Evolutionary conservation across 2,888 invertebrate genomes (phyloP), one percentile per base, ranked within the genome.

Genomic region (Acronicta aceris): DNA sequence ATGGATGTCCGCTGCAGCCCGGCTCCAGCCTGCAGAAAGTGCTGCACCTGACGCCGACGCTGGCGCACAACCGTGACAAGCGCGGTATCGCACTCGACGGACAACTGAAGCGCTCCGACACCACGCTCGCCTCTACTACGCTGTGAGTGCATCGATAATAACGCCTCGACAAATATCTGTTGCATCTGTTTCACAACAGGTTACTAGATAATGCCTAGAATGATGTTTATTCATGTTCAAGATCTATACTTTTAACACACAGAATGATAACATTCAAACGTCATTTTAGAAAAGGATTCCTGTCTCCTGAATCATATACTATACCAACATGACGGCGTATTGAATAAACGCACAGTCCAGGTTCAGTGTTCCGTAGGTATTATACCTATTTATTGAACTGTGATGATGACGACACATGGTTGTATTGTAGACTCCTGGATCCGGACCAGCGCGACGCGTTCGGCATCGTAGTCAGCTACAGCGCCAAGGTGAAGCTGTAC

Each of bases 391-490:
- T 1, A 33, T 9, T 36, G 13, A 13, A 36, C 13, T 3, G 13
- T n/a, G 13, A n/a, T 6, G 6, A 38, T n/a, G 38, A 38, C 13
- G 38, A n/a, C 4, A 36, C 16, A 15, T 17, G 16, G n/a, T 47
- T 10, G 13, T 13, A 16, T 36, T 30, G 8, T 77, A 95, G 94
- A 56, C 61, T 95, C 72, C 78, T 95, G 85, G 95, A 95, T 70
- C 97, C 98, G 12, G 98, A 98, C 81, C 97, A 98, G 81, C 97
- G 98, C 67, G 99, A 99, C 90, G 97, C 98, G 52, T 98, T 99
- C 86, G 99, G 99, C 64, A 99, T 99, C 81, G 97, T 99, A 75
- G 98, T 99, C 12, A 98, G 98, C 42, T 99, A 99, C 95, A 98
- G 98, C 59, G 98, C 98, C 41, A 99, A 99, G 94, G 98, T 99